Evolutionary conservation across 1,140 invertebrate species (phyloP), one percentile per base, ranked within the genome.

Genomic region (Nymphalis io): DNA sequence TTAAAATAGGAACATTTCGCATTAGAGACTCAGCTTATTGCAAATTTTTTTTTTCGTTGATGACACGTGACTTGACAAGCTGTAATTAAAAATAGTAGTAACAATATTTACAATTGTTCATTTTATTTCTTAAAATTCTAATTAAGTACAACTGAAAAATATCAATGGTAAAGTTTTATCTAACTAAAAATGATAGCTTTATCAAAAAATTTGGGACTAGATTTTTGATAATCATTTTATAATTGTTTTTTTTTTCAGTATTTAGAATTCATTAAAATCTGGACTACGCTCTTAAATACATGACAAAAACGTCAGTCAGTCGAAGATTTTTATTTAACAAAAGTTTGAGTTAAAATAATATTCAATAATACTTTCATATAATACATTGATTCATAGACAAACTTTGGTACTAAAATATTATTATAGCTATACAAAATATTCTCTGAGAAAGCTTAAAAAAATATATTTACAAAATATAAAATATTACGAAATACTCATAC

Each of bases 401-500:
- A 65, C 82, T 81, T 83, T 84, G 81, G 81, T 80, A 68, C 72
- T 70, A 62, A 53, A 76, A 66, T 55, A 63, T 51, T 46, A 46
- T 46, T 46, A 44, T 46, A 60, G 46, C 48, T 63, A 63, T 51
- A 63, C 18, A 63, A 53, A 53, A 63, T 33, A 0, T 51, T 27
- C 15, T 27, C 12, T 27, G 51, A 12, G 12, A 27, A 55, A 55
- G 51, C 51, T 55, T 27, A 5, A 39, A 62, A 61, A 51, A 33
- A 62, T 18, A 51, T 63, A 63, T 63, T 63, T 53, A 63, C 60
- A 63, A 38, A 39, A 67, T 23, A 16, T 27, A 58, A 48, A 65
- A 70, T 76, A 81, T 78, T 81, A 79, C 76, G 79, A 78, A 69
- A 76, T 77, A 79, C 73, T 78, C 74, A 71, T 67, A 62, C 39